phyloP scores from a whole-genome alignment of 2,113 vertebrate genomes.

The cat (Felis catus) region DNA sequence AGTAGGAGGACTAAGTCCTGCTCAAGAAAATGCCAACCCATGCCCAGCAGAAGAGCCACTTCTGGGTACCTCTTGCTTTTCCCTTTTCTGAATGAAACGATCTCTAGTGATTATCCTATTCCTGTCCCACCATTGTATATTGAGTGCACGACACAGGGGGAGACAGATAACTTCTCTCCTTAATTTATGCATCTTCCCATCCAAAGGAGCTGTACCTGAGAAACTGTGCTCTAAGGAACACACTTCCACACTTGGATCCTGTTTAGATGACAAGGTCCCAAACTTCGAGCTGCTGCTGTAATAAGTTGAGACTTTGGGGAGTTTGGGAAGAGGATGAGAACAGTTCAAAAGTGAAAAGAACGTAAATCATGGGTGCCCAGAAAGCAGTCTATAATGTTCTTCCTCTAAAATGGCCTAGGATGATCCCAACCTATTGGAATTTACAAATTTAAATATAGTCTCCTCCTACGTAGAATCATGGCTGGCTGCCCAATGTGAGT shows the following conservation, averaged over 20 bases:
- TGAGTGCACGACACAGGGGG: neutral
- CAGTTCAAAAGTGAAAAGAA: neutral
- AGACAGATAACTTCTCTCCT: neutral
- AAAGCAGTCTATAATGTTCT: neutral
- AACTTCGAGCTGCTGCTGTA: neutral
- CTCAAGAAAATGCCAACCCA: neutral
- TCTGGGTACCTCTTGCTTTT: neutral
- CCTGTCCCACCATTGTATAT: neutral
- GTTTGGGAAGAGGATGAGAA: neutral
- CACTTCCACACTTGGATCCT: neutral
- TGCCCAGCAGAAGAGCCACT: neutral
- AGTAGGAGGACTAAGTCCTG: neutral
- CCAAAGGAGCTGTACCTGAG: neutral
- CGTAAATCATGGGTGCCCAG: neutral
- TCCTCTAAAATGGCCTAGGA: neutral
- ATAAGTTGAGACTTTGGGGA: neutral
- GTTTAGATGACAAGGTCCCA: neutral
- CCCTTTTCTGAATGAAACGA: neutral
- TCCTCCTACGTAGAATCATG: neutral
- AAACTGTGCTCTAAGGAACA: neutral
- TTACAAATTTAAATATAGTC: neutral
- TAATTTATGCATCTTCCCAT: neutral
- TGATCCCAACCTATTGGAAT: neutral
- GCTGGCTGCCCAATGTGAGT: neutral
- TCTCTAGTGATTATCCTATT: neutral